Evolutionary conservation across 2,888 invertebrate species (phyloP).

Genomic region (Tridacna crocea): DNA sequence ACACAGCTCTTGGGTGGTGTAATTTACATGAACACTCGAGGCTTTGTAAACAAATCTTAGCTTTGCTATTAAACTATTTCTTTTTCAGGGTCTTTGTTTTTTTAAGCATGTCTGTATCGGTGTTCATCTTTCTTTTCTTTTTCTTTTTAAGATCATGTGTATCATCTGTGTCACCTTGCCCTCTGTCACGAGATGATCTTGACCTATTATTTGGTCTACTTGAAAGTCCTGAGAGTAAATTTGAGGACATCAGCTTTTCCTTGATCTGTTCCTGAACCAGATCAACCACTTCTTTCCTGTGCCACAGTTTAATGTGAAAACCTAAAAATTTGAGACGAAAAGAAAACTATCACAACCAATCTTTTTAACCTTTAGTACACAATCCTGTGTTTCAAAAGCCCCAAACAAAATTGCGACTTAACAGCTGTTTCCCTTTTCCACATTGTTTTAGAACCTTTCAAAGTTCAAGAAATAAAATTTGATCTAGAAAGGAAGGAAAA

Average conservation of each 20-base stretch:
- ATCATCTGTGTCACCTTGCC: conserved; percentile 48
- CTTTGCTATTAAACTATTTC: background rate
- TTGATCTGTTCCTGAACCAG: conserved; percentile 53
- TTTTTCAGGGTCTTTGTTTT: background rate
- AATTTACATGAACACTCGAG: too few species aligned
- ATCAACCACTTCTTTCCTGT: conserved; percentile 61
- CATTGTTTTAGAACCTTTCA: background rate
- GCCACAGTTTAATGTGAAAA: conserved; percentile 73
- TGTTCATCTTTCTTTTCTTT: conserved; percentile 50
- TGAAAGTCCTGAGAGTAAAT: background rate
- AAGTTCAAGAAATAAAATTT: background rate
- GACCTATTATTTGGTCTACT: conserved; percentile 33
- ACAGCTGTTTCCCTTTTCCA: background rate
- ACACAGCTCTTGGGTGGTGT: too few species aligned
- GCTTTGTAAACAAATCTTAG: too few species aligned
- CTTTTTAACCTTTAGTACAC: background rate
- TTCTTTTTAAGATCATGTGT: conserved; percentile 54
- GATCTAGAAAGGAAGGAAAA: too few species aligned
- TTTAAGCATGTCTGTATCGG: background rate
- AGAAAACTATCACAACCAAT: background rate
- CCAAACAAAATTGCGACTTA: background rate
- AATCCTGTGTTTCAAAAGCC: background rate
- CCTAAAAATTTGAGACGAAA: conserved; percentile 65
- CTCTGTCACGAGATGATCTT: conserved; percentile 34
- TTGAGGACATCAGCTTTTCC: background rate